Evolutionary conservation across 2,797 vertebrate species (phyloP), one percentile per base, ranked within the genome.

Genomic region (Rhinatrema bivittatum): DNA sequence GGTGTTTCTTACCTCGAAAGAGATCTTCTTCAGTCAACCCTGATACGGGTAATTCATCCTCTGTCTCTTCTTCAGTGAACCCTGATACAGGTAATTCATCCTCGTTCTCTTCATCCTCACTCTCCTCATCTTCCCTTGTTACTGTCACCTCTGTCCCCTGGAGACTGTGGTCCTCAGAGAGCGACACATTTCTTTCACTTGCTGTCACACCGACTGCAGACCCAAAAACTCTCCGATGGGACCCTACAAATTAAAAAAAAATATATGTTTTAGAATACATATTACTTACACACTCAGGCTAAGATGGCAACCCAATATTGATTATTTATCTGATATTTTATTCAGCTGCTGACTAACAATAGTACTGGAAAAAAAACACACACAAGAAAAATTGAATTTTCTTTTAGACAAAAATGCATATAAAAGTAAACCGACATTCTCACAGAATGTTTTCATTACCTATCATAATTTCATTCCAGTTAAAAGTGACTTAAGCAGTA

Each of bases 1-100:
- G n/a, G n/a, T n/a, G n/a, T n/a, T n/a, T n/a, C 80, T 67, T 56
- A 81, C 77, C 78, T 60, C 67, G 56, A 18, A 66, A 20, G 10
- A 55, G 43, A 9, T 64, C 64, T 7, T 69, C 68, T n/a, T 68
- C 13, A 3, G 74, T 20, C 15, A 78, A 77, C 32, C 64, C 55
- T 22, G 72, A 36, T 3, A 61, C 44, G 3, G 62, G 64, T 2
- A 24, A 39, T 17, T 3, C 18, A 36, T 0, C 39, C 36, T 14
- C 59, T 26, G 6, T 36, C 25, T 17, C 62, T 55, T 1, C 25
- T 29, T 30, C 23, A 4, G 56, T 49, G 32, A 65, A 60, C 37
- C 8, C 65, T 60, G 41, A 80, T 75, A 19, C 72, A 63, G 22
- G 80, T 67, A 1, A 39, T 17, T 3, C 18, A 36, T 0, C 39